Evolutionary conservation across 2,888 invertebrate genomes (phyloP).

Genomic region (Hanleya hanleyi): DNA sequence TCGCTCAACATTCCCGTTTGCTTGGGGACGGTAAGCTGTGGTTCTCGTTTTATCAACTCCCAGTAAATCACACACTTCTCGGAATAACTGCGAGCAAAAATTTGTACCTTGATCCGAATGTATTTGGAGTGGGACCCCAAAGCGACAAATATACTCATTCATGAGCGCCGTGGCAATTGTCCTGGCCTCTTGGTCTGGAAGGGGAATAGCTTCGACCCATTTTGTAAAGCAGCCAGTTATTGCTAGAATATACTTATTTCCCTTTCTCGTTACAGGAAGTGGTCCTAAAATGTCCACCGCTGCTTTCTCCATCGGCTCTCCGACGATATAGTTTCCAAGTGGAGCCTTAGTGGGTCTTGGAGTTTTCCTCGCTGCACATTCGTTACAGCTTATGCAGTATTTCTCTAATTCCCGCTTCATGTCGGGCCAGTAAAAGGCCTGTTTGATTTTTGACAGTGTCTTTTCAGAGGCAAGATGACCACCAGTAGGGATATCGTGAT

Average conservation of each 20-base stretch:
- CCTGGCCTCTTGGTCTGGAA: background rate
- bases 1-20: conserved; percentile 2
- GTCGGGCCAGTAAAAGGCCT: background rate
- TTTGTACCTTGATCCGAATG: conserved; percentile 1
- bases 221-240: background rate
- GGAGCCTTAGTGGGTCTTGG: background rate
- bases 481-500: background rate
- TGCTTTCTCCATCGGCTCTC: background rate
- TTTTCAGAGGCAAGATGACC: background rate
- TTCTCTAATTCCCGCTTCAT: background rate
- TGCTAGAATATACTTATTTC: background rate
- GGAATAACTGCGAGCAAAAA: background rate
- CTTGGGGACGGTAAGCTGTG: background rate
- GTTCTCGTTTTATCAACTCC: background rate
- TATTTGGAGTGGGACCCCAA: background rate
- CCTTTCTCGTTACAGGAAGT: background rate
- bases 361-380: background rate
- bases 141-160: too few relatives aligned
- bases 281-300: background rate
- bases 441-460: background rate
- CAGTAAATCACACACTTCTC: background rate
- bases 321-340: background rate
- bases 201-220: background rate
- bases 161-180: background rate
- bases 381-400: background rate